Base-by-base conservation (phyloP, 2,888 invertebrate species). In the Amphipoea lucens region DNA sequence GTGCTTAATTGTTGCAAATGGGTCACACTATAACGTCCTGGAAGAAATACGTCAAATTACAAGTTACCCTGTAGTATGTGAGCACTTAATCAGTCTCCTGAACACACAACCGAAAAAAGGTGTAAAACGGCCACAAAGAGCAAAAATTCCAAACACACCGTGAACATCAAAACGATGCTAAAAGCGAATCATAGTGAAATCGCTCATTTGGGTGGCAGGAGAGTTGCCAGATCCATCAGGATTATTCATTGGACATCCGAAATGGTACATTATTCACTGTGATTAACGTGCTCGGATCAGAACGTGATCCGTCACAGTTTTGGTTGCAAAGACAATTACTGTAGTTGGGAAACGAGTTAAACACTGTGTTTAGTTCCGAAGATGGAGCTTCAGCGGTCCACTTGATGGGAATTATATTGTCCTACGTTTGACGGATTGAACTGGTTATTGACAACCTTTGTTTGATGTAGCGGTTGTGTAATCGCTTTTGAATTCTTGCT, bases 181-280 rank as follows among this genome's bases (percentile, higher is more conserved):
- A 86, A 79, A 83, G 81, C 83, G 67, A 80, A 83, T 81, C 76
- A 88, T 83, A 70, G 79, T 70, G 74, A 82, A 88, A 88, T 78
- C 80, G 74, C 74, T 87, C 77, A 88, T 83, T 86, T 76, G 72
- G 68, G 66, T 70, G 80, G 83, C 80, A 83, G 70, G 86, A 78
- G 76, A 86, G 81, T 75, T 72, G 78, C 79, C 84, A 89, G 88
- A 89, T 93, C 88, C 81, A 89, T 90, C 90, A 88, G 89, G 90
- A 90, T 91, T 91, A 92, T 89, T 87, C 83, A 87, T 88, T 84
- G 88, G 88, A 87, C 87, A 87, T 88, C 80, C 89, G 83, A 88
- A 90, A 87, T 85, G 90, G 90, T 90, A 89, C 92, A 93, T 93
- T 92, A 93, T 93, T 93, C 92, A 92, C 85, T 85, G 90, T 93